These are phyloP conservation scores for Falco berigora DNA, from an alignment of 2,797 vertebrate species.

Conservation along the genomic window DNA sequence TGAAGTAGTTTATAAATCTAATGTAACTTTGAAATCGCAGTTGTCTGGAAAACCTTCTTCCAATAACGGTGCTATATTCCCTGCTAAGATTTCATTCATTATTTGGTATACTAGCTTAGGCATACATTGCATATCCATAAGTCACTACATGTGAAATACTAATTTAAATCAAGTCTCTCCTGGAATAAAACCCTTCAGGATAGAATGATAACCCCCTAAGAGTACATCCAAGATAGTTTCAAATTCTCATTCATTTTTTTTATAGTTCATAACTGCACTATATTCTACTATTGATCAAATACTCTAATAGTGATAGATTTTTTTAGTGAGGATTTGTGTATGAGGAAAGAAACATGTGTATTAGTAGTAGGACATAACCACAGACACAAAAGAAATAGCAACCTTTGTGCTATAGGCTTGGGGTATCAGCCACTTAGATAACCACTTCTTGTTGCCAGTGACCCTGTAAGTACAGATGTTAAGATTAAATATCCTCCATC, in stretches of 20 bases:
- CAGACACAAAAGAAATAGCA: not conserved
- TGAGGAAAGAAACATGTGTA: not conserved
- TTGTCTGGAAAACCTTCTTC: not conserved
- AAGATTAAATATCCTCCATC: not conserved
- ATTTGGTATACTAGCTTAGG: not conserved
- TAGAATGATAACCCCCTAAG: not conserved
- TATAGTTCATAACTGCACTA: not conserved
- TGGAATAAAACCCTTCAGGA: not conserved
- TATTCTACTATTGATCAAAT: not conserved
- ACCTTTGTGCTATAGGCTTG: constrained; percentile 12
- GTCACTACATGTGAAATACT: not conserved
- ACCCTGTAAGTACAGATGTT: constrained; percentile 4
- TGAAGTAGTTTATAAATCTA: not conserved
- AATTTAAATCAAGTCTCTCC: not conserved
- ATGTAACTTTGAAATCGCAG: not conserved
- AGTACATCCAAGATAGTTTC: not conserved
- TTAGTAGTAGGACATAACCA: not conserved
- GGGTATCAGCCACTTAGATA: not conserved
- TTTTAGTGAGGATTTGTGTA: not conserved
- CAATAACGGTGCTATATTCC: not conserved
- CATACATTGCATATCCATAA: not conserved
- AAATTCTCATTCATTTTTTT: not conserved
- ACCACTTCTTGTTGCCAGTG: not conserved
- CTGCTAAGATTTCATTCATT: not conserved
- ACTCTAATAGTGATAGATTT: not conserved